Evolutionary conservation across 2,797 vertebrate genomes (phyloP), one percentile per base, ranked within the genome.

Genomic region (Bradypus variegatus): DNA sequence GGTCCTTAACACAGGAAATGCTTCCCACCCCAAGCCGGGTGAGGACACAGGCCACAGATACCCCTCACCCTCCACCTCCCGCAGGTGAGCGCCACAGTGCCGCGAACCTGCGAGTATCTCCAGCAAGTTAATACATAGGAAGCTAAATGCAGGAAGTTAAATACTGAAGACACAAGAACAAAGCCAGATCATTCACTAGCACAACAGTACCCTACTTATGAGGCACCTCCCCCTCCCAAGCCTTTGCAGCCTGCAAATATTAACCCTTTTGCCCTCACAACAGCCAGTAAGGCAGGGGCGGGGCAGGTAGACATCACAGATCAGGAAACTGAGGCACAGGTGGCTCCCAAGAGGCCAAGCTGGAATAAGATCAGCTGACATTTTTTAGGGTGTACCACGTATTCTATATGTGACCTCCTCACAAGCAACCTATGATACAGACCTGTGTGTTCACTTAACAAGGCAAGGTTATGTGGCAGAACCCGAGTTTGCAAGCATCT

Each of bases 141-240:
- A 60, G n/a, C 90, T 64, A 73, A 92, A 79, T 72, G 78, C 88
- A 91, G 93, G 88, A 96, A 95, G 94, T 95, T 90, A 93, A 92
- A 92, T 21, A 73, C 91, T 75, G 90, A 95, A 83, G 95, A 80
- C 69, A 48, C 60, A 48, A 0, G 9, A 94, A 96, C 94, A 96
- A 95, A 96, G 96, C 84, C n/a, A 77, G 92, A 92, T 85, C 95
- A 92, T 94, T 95, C 91, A 94, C 55, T 72, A 87, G 41, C 85
- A 89, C 92, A 95, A 96, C 94, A 96, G 95, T 93, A 41, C 93
- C 41, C 95, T 82, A 85, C 95, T 95, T 94, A 93, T 89, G 70
- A 1, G 5, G 65, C 62, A 72, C 94, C 91, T 93, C 94, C 95
- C 95, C 92, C 90, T 87, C 45, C 83, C 81, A 67, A 62, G 94